Evolutionary conservation across 2,113 vertebrate species (phyloP).

Genomic region (Tragelaphus imberbis): DNA sequence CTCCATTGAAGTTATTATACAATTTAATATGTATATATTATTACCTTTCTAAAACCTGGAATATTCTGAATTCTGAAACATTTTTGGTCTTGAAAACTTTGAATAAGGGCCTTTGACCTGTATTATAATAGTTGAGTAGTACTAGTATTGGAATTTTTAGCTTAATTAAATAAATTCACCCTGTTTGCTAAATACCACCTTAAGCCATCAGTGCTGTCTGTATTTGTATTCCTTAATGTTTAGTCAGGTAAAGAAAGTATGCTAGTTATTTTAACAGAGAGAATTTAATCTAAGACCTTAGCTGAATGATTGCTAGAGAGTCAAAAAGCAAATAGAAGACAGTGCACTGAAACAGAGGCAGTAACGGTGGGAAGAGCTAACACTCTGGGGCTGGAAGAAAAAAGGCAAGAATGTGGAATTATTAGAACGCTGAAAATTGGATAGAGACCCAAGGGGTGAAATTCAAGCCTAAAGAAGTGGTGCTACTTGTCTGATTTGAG

Average conservation of each 20-base stretch:
- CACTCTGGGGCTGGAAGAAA: not conserved
- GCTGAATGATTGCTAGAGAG: not conserved
- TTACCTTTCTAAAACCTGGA: not conserved
- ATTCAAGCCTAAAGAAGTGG: not conserved
- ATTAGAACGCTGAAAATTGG: not conserved
- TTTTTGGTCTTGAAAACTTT: conserved; percentile 7
- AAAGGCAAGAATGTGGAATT: not conserved
- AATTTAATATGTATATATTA: not conserved
- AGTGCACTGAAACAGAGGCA: not conserved
- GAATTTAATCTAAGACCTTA: conserved; percentile 12
- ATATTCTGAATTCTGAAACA: not conserved
- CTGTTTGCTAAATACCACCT: not conserved
- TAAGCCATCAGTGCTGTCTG: not conserved
- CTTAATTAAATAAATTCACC: not conserved
- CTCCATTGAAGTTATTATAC: not conserved
- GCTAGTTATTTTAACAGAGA: not conserved
- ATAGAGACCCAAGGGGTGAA: not conserved
- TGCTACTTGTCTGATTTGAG: not conserved
- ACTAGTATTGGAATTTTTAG: not conserved
- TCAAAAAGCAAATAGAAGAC: not conserved
- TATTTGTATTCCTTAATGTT: not conserved
- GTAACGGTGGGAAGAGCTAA: not conserved
- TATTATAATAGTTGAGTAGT: not conserved
- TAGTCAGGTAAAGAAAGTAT: not conserved
- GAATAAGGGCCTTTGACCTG: not conserved